phyloP scores from a whole-genome alignment of 2,797 vertebrate species.

The Sciurus vulgaris region DNA sequence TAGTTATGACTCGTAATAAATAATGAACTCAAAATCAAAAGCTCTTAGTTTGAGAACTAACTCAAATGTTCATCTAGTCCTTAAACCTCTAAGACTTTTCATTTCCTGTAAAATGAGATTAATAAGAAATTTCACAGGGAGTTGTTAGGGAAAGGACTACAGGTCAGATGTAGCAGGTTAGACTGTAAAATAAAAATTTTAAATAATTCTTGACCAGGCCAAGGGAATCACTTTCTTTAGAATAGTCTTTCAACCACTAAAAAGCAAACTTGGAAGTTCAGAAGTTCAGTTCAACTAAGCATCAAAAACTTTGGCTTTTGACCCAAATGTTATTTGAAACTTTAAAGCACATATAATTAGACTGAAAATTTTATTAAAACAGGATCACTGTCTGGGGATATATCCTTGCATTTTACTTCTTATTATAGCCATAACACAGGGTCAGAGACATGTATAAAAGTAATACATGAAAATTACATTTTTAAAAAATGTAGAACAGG shows the following conservation, averaged over 20 bases:
- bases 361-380: constrained; percentile 75
- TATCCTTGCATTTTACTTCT: constrained; percentile 52
- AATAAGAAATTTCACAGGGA: constrained; percentile 45
- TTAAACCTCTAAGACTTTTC: constrained; percentile 1
- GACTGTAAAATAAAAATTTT: background rate
- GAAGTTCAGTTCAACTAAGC: constrained; percentile 64
- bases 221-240: constrained; percentile 44
- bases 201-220: background rate
- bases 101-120: constrained; percentile 15
- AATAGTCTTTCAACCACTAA: constrained; percentile 18
- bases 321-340: constrained; percentile 67
- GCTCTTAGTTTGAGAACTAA: background rate
- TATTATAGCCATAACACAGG: constrained; percentile 53
- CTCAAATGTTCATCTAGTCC: background rate
- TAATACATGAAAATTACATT: constrained; percentile 67
- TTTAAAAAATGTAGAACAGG: constrained; percentile 10
- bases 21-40: background rate
- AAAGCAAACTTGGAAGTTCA: constrained; percentile 70
- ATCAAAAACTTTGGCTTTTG: constrained; percentile 43
- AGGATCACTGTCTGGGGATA: constrained; percentile 50
- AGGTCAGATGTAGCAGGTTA: background rate
- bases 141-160: background rate
- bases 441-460: constrained; percentile 70
- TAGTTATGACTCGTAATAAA: background rate
- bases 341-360: constrained; percentile 67